Percentiles rank a stretch among this genome's conserved stretches.
Conservation (phyloP, 2,797 vertebrate genomes). For the Poeciliopsis gracilis region DNA sequence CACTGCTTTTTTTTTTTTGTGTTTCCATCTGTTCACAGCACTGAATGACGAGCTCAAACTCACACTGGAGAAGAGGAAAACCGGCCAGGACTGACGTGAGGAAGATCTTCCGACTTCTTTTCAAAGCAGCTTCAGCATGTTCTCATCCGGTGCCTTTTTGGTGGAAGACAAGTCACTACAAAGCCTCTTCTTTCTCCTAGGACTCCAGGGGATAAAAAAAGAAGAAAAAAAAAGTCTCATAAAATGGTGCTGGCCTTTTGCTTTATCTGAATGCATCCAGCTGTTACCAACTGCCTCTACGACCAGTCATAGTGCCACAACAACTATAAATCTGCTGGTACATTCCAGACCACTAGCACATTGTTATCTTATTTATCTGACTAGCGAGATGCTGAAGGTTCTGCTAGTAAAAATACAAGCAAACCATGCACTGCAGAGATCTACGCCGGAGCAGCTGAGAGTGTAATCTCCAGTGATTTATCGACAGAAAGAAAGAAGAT, state of each 20-base stretch:
- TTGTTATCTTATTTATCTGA: conserved; percentile 37
- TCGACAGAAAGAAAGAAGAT: conserved; percentile 32
- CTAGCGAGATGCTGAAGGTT: conserved; percentile 41
- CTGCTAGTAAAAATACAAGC: conserved; percentile 36
- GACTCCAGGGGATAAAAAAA: conserved; percentile 18
- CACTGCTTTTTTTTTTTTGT: background rate
- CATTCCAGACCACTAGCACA: conserved; percentile 40
- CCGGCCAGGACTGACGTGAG: conserved; percentile 76
- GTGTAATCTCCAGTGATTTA: conserved; percentile 21
- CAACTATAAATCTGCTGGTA: conserved; percentile 18
- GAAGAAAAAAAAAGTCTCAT: conserved; percentile 3
- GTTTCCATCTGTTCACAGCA: conserved; percentile 55
- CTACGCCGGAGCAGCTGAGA: conserved; percentile 11
- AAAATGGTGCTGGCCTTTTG: conserved; percentile 26
- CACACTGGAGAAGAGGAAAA: conserved; percentile 83
- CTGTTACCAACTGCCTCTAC: conserved; percentile 53
- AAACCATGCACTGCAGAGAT: conserved; percentile 24
- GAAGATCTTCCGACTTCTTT: conserved; percentile 37
- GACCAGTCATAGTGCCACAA: conserved; percentile 27
- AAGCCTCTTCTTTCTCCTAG: conserved; percentile 23
- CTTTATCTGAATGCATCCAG: conserved; percentile 30
- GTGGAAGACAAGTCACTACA: conserved; percentile 55
- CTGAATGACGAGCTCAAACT: conserved; percentile 84
- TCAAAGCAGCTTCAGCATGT: conserved; percentile 52
- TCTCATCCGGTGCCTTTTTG: conserved; percentile 77